These are phyloP conservation scores for Agelaius phoeniceus DNA, from an alignment of 2,113 vertebrate genomes.

Conservation along the genomic window DNA sequence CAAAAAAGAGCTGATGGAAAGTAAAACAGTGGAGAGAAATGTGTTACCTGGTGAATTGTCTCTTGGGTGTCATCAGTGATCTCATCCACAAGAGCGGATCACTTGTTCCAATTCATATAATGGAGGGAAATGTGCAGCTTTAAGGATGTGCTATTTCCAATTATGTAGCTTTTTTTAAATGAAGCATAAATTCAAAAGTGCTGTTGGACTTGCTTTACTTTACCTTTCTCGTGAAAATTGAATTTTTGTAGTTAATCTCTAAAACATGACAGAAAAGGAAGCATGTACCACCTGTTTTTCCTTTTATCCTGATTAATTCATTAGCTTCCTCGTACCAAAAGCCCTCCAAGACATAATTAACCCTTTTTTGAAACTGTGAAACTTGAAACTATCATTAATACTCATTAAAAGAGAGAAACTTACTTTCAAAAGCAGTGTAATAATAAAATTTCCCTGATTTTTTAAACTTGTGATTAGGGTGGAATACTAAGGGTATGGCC, in stretches of 20 bases:
- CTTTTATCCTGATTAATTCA: slow-evolving; percentile 39
- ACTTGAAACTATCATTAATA: slow-evolving; percentile 27
- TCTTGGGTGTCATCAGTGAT: not conserved
- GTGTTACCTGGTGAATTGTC: not conserved
- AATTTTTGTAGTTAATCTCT: slow-evolving; percentile 40
- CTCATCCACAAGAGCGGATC: not conserved
- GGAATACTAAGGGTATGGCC: not conserved
- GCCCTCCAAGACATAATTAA: slow-evolving; percentile 39
- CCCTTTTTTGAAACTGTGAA: slow-evolving; percentile 23
- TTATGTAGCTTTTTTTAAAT: not conserved
- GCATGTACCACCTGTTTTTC: slow-evolving; percentile 31
- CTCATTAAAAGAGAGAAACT: slow-evolving; percentile 32
- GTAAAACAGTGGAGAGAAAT: not conserved
- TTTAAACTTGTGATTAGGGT: not conserved
- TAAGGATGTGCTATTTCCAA: not conserved
- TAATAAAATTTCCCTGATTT: not conserved
- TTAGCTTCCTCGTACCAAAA: not conserved
- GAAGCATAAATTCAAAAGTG: not conserved
- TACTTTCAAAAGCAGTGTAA: slow-evolving; percentile 22
- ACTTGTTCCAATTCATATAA: not conserved
- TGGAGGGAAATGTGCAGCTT: not conserved
- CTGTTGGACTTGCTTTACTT: slow-evolving; percentile 1
- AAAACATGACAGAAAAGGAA: slow-evolving; percentile 19
- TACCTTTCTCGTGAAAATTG: slow-evolving; percentile 29
- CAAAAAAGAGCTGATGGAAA: not conserved